Evolutionary conservation across 2,113 vertebrate species (phyloP).

Genomic region (Ahaetulla prasina): DNA sequence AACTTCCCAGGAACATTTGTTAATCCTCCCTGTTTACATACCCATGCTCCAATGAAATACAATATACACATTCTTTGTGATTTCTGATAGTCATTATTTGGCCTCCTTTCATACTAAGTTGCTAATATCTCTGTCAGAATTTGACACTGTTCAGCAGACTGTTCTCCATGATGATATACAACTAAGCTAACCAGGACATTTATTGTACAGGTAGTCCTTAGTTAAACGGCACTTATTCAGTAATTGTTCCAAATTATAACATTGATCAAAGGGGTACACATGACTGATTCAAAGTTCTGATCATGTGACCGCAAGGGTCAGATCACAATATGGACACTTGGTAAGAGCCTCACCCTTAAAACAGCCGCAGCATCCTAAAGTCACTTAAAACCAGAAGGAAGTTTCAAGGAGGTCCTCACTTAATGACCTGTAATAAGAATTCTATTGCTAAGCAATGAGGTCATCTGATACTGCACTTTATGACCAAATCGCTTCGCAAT

Average conservation of each 20-base stretch:
- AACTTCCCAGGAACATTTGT: not conserved
- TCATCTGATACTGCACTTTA: not conserved
- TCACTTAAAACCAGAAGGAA: not conserved
- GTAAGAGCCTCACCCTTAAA: not conserved
- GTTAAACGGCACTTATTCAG: not conserved
- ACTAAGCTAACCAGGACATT: not conserved
- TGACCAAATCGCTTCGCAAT: not conserved
- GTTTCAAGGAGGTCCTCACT: not conserved
- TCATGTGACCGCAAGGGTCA: not conserved
- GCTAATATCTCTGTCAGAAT: not conserved
- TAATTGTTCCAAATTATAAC: not conserved
- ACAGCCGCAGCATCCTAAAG: not conserved
- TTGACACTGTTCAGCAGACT: not conserved
- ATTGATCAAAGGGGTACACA: not conserved
- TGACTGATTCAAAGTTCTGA: not conserved
- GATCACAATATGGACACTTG: not conserved
- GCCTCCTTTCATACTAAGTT: not conserved
- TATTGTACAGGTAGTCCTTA: not conserved
- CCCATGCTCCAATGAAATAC: not conserved
- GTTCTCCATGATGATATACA: not conserved
- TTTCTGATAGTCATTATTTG: not conserved
- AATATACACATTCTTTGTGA: not conserved
- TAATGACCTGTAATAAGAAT: not conserved
- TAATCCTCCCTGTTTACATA: not conserved
- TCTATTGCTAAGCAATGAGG: not conserved